Conservation (phyloP, 2,113 vertebrate species). For the Azemiops feae region DNA sequence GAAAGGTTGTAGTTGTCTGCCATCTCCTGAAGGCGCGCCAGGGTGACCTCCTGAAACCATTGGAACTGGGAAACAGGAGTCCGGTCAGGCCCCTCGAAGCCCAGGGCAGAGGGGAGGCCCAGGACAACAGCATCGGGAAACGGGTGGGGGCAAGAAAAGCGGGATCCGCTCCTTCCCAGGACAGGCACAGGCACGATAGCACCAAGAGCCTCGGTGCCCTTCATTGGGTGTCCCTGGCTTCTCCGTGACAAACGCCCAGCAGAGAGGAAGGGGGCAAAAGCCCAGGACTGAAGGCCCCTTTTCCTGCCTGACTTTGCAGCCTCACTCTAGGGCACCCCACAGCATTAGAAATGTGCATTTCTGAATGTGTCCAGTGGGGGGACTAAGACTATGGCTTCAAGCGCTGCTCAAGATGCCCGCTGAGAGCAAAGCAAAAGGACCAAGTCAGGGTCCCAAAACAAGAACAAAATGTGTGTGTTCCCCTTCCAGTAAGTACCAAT, state of each 20-base stretch:
- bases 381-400: not conserved
- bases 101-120: not conserved
- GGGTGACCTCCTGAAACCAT: conserved; percentile 68
- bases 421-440: not conserved
- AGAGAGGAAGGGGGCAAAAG: not conserved
- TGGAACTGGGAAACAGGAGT: conserved; percentile 63
- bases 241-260: not conserved
- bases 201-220: not conserved
- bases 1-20: conserved; percentile 69
- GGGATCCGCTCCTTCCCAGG: not conserved
- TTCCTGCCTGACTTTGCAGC: not conserved
- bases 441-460: not conserved
- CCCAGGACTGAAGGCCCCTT: not conserved
- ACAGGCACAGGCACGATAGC: rapidly evolving
- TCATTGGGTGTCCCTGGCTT: not conserved
- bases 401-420: not conserved
- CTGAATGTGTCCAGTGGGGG: not conserved
- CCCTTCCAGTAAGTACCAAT: not conserved
- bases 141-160: not conserved
- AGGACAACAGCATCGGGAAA: not conserved
- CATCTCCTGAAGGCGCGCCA: conserved; percentile 63
- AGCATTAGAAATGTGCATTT: not conserved
- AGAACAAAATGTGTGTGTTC: not conserved
- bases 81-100: not conserved
- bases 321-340: not conserved